Evolutionary conservation across 2,888 invertebrate genomes (phyloP).

Genomic region (Watsonalla cultraria): DNA sequence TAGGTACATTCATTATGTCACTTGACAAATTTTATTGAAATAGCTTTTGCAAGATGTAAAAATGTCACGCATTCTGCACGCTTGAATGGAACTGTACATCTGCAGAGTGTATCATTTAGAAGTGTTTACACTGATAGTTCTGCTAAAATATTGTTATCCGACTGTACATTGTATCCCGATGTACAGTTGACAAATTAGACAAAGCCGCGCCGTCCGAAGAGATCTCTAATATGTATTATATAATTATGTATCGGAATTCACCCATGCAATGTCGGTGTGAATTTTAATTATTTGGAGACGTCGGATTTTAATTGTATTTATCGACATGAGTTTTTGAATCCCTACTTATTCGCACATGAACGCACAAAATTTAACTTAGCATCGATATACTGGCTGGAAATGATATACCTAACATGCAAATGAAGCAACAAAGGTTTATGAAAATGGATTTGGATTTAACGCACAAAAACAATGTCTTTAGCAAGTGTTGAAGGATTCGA

Average conservation of each 20-base stretch:
- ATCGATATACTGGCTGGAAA: too few species aligned
- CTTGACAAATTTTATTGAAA: too few species aligned
- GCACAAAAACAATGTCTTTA: background rate
- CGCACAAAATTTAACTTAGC: too few species aligned
- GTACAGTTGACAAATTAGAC: slow-evolving; percentile 26
- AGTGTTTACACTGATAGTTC: slow-evolving; percentile 49
- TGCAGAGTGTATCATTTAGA: slow-evolving; percentile 34
- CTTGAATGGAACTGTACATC: background rate
- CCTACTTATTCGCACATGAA: background rate
- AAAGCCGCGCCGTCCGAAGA: slow-evolving; percentile 60
- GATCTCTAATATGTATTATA: slow-evolving; percentile 26
- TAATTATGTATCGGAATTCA: slow-evolving; percentile 13
- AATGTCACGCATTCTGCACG: background rate
- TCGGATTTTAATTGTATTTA: slow-evolving; percentile 16
- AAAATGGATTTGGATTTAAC: background rate
- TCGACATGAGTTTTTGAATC: slow-evolving; percentile 18
- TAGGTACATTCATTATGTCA: too few species aligned
- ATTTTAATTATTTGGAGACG: slow-evolving; percentile 15
- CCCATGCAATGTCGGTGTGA: background rate
- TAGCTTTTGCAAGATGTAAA: too few species aligned
- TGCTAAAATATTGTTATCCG: slow-evolving; percentile 36
- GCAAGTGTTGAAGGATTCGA: background rate
- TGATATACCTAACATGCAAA: too few species aligned
- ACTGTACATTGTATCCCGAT: slow-evolving; percentile 26
- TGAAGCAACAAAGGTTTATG: too few species aligned